phyloP scores from a whole-genome alignment of 2,888 invertebrate species.

The Bombylius major region DNA sequence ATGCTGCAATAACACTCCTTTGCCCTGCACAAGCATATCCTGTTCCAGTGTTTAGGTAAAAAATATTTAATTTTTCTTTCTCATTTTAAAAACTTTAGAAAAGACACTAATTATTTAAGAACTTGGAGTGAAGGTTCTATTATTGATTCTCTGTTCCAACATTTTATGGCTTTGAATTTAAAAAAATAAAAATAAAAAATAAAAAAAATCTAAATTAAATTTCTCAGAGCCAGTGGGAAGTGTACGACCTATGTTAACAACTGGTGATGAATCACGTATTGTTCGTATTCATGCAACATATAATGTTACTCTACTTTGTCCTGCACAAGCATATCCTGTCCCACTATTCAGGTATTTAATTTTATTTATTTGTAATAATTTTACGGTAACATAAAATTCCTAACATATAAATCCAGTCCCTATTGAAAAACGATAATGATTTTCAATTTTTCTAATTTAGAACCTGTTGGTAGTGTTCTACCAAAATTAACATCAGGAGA shows the following conservation, averaged over 20 bases:
- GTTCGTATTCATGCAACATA: constrained; percentile 23
- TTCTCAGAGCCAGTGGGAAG: constrained; percentile 42
- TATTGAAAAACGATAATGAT: too few relatives aligned
- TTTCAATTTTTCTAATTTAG: constrained; percentile 25
- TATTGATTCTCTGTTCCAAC: background rate
- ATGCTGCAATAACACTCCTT: constrained; percentile 44
- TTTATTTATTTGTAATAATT: background rate
- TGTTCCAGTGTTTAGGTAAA: constrained; percentile 59
- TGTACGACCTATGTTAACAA: constrained; percentile 39
- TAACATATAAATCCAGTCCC: background rate
- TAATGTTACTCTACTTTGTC: constrained; percentile 46
- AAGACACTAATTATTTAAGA: too few relatives aligned
- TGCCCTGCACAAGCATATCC: constrained; percentile 63
- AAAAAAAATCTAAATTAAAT: too few relatives aligned
- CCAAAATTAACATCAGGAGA: constrained; percentile 43
- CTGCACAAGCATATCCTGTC: constrained; percentile 47
- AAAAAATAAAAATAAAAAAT: background rate
- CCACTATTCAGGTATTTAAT: constrained; percentile 39
- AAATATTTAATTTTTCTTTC: background rate
- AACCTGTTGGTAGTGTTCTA: constrained; percentile 52
- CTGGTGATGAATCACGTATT: constrained; percentile 27
- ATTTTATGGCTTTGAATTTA: background rate
- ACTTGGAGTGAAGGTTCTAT: too few relatives aligned
- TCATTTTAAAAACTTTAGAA: too few relatives aligned
- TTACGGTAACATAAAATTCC: background rate